Evolutionary conservation across 2,113 vertebrate genomes (phyloP).

Genomic region (Ellobius talpinus): DNA sequence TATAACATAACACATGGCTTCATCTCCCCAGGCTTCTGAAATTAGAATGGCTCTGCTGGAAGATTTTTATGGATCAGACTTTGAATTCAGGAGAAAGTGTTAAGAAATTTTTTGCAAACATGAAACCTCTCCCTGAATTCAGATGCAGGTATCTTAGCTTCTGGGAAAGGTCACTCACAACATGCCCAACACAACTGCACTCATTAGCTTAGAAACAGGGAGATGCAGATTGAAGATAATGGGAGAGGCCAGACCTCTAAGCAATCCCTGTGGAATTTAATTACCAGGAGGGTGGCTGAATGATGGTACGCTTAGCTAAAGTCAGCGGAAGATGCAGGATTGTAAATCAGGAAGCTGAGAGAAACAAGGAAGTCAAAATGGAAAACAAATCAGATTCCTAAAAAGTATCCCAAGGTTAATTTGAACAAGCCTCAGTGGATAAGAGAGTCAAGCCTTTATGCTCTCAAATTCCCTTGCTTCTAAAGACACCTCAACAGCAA

Average conservation of each 20-base stretch:
- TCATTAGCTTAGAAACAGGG: constrained; percentile 81
- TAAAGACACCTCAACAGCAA: constrained; percentile 78
- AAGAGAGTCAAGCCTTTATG: constrained; percentile 78
- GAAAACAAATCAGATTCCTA: constrained; percentile 85
- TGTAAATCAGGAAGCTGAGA: constrained; percentile 86
- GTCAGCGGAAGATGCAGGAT: constrained; percentile 85
- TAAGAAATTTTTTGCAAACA: constrained; percentile 65
- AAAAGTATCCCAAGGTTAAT: constrained; percentile 86
- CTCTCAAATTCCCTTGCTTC: constrained; percentile 77
- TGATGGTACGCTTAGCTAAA: constrained; percentile 85
- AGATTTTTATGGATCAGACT: constrained; percentile 77
- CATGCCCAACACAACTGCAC: constrained; percentile 65
- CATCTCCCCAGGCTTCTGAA: constrained; percentile 76
- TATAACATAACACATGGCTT: constrained; percentile 81
- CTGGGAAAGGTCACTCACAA: constrained; percentile 61
- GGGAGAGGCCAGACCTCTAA: constrained; percentile 83
- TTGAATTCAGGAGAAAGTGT: constrained; percentile 74
- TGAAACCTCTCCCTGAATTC: constrained; percentile 75
- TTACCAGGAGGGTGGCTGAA: constrained; percentile 84
- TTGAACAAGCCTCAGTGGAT: constrained; percentile 78
- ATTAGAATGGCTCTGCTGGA: constrained; percentile 62
- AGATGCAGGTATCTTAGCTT: constrained; percentile 73
- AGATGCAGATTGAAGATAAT: constrained; percentile 75
- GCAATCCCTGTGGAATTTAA: constrained; percentile 87
- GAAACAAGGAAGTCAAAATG: constrained; percentile 82